A percentile compares a stretch with the other conserved stretches of the same genome.
Conservation (phyloP, 1,140 invertebrate species). For the Leguminivora glycinivorella region DNA sequence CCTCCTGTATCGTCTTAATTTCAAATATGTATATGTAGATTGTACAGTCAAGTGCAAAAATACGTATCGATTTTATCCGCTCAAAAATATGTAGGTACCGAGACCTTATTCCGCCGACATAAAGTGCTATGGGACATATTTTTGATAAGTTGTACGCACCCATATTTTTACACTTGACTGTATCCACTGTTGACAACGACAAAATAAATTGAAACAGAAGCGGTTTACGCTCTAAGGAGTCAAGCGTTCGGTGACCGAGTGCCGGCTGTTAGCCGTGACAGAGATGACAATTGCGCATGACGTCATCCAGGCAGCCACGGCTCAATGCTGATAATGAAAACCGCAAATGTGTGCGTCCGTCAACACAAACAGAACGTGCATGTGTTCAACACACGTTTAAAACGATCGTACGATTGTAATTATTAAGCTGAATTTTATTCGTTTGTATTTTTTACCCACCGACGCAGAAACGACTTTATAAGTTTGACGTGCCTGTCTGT, state of each 20-base stretch:
- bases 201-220: constrained; percentile 11
- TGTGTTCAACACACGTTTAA: constrained; percentile 51
- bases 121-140: no score
- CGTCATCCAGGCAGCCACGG: constrained; percentile 56
- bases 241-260: constrained; percentile 52
- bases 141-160: no score
- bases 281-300: constrained; percentile 72
- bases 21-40: no score
- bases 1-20: no score
- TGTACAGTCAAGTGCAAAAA: no score
- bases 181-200: not conserved
- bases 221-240: constrained; percentile 35
- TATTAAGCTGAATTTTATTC: constrained; percentile 26
- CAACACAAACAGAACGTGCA: constrained; percentile 45
- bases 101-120: no score
- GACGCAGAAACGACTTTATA: no score
- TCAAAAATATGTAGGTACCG: no score
- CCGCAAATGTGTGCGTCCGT: constrained; percentile 49
- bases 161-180: no score
- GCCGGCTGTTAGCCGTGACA: constrained; percentile 68
- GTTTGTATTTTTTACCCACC: not conserved
- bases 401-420: constrained; percentile 47
- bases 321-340: constrained; percentile 61
- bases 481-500: no score
- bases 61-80: no score